Evolutionary conservation across 2,113 vertebrate genomes (phyloP).

Genomic region (Gymnorhina tibicen): DNA sequence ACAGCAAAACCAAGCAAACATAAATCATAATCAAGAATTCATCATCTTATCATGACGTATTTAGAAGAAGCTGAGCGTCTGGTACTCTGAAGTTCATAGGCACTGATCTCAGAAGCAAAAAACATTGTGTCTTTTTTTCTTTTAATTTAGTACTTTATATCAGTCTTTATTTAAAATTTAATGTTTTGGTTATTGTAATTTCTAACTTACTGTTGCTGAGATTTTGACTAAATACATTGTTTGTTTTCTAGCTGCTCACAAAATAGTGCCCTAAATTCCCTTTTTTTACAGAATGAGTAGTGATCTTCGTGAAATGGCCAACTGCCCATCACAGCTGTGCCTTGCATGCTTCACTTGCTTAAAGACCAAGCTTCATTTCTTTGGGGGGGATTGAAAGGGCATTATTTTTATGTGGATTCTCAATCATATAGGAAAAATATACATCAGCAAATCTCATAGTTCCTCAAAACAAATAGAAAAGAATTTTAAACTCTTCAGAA

Average conservation of each 20-base stretch:
- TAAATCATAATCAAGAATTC: neutral
- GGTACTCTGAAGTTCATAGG: neutral
- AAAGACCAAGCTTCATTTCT: neutral
- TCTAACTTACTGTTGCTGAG: neutral
- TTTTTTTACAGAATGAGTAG: neutral
- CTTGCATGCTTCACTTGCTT: slow-evolving; percentile 25
- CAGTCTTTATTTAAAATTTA: neutral
- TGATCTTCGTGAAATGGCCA: slow-evolving; percentile 17
- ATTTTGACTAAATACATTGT: neutral
- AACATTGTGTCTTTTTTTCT: neutral
- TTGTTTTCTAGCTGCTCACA: neutral
- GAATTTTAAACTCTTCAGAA: neutral
- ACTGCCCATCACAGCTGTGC: slow-evolving; percentile 2
- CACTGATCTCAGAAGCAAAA: neutral
- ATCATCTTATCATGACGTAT: neutral
- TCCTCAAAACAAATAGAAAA: neutral
- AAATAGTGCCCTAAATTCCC: slow-evolving; percentile 7
- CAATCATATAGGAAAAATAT: neutral
- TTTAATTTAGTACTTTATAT: neutral
- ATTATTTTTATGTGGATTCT: slow-evolving; percentile 6
- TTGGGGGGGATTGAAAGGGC: neutral
- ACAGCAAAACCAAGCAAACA: neutral
- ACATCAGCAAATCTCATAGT: neutral
- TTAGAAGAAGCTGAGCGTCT: neutral
- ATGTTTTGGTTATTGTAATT: neutral